Percentiles rank a stretch among this genome's conserved stretches.
phyloP scores from a whole-genome alignment of 2,797 vertebrate species.

The Austrolebias charrua region DNA sequence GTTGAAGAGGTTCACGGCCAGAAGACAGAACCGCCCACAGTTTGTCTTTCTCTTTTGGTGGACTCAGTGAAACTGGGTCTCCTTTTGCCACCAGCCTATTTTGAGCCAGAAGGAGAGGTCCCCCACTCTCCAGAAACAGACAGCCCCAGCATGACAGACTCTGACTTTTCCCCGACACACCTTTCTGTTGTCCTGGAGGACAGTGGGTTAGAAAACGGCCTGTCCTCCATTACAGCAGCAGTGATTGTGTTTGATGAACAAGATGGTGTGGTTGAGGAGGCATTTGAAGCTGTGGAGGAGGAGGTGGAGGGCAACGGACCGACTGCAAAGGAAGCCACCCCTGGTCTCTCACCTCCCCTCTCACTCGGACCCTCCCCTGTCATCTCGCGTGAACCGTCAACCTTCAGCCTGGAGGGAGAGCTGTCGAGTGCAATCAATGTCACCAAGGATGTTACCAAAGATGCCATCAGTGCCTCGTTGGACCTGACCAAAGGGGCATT shows the following conservation, averaged over 20 bases:
- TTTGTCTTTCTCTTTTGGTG: constrained; percentile 84
- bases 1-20: constrained; percentile 74
- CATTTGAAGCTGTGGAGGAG: constrained; percentile 85
- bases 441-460: constrained; percentile 93
- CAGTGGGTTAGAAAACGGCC: constrained; percentile 63
- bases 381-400: constrained; percentile 66
- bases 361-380: constrained; percentile 59
- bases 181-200: constrained; percentile 66
- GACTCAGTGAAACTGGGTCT: constrained; percentile 86
- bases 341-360: constrained; percentile 63
- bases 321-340: constrained; percentile 23
- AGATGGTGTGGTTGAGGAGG: constrained; percentile 83
- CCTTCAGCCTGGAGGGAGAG: constrained; percentile 89
- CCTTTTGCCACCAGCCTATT: constrained; percentile 81
- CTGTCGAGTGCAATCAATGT: constrained; percentile 87
- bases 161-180: constrained; percentile 84
- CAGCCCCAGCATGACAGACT: constrained; percentile 89
- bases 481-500: constrained; percentile 95
- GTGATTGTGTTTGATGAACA: constrained; percentile 70
- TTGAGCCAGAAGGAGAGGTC: constrained; percentile 66
- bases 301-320: constrained; percentile 57
- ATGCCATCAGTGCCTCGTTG: constrained; percentile 90
- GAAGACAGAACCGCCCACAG: constrained; percentile 68
- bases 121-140: constrained; percentile 84
- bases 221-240: constrained; percentile 15